Conservation (phyloP, 2,797 vertebrate genomes). For the Schizopygopsis pylzovi region DNA sequence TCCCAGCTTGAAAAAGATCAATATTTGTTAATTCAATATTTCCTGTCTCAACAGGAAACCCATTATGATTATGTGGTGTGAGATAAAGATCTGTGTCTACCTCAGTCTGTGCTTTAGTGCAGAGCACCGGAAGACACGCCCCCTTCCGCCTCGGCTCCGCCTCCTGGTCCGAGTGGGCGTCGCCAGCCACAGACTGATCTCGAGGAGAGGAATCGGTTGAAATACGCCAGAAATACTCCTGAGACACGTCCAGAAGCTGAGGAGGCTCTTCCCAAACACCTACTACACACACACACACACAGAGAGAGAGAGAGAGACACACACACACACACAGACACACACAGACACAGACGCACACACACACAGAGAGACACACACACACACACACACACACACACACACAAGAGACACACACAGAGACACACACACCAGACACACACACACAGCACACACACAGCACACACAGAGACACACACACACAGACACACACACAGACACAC, state of each 20-base stretch:
- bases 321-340: too few relatives aligned
- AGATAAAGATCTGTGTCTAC: conserved; percentile 13
- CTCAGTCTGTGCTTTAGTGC: conserved; percentile 53
- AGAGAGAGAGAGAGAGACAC: too few relatives aligned
- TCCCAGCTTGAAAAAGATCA: background rate
- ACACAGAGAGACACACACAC: too few relatives aligned
- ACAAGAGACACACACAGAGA: too few relatives aligned
- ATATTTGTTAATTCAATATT: background rate
- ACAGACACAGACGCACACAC: too few relatives aligned
- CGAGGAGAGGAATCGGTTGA: conserved; percentile 93
- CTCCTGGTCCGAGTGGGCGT: conserved; percentile 66
- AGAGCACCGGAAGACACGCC: conserved; percentile 38
- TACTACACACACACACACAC: conserved; percentile 66
- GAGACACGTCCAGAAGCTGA: conserved; percentile 87
- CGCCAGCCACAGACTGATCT: conserved; percentile 83
- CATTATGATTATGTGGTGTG: background rate
- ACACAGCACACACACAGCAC: too few relatives aligned
- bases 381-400: too few relatives aligned
- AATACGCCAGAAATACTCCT: conserved; percentile 95
- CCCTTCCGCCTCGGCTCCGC: conserved; percentile 69
- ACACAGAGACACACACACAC: too few relatives aligned
- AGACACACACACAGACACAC: too few relatives aligned
- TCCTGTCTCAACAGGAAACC: background rate
- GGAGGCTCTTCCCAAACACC: conserved; percentile 91
- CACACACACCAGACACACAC: too few relatives aligned